Evolutionary conservation across 30 jellyfish, hydroid and myxozoan genomes (phyloP).

Genomic region (Chironex yamaguchii): DNA sequence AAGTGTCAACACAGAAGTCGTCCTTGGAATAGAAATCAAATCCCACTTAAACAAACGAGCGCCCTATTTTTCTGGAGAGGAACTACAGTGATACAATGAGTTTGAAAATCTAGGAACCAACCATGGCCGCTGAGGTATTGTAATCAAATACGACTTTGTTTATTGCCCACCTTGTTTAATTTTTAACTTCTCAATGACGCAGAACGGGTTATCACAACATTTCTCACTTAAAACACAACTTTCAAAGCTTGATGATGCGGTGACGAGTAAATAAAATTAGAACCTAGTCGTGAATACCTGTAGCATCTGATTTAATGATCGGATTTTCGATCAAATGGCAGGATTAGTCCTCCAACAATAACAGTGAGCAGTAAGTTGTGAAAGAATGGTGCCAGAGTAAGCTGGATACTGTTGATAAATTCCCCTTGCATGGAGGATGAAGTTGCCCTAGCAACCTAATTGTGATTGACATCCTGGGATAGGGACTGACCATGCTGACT

Average conservation of each 20-base stretch:
- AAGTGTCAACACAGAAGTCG: not conserved
- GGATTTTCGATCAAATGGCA: not conserved
- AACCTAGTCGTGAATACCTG: not conserved
- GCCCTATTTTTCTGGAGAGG: not conserved
- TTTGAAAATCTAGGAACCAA: not conserved
- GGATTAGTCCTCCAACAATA: not conserved
- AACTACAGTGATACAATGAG: not conserved
- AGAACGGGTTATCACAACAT: not conserved
- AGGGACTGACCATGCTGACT: slow-evolving; percentile 70
- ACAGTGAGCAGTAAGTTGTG: not conserved
- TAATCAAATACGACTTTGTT: too few species aligned
- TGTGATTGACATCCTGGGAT: slow-evolving; percentile 75
- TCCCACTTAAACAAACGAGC: slow-evolving; percentile 1
- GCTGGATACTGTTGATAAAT: not conserved
- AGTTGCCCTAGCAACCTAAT: slow-evolving; percentile 69
- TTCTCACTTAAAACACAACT: not conserved
- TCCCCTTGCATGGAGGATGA: not conserved
- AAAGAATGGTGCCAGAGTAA: not conserved
- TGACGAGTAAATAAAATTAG: not conserved
- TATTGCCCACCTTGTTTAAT: too few species aligned
- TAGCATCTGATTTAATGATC: not conserved
- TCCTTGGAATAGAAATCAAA: not conserved
- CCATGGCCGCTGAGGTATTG: not conserved
- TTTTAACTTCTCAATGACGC: not conserved
- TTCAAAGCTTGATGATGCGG: not conserved